These are phyloP conservation scores for Caenorhabditis sp. DNA, from an alignment of 2,888 invertebrate species.

Conservation along the genomic window DNA sequence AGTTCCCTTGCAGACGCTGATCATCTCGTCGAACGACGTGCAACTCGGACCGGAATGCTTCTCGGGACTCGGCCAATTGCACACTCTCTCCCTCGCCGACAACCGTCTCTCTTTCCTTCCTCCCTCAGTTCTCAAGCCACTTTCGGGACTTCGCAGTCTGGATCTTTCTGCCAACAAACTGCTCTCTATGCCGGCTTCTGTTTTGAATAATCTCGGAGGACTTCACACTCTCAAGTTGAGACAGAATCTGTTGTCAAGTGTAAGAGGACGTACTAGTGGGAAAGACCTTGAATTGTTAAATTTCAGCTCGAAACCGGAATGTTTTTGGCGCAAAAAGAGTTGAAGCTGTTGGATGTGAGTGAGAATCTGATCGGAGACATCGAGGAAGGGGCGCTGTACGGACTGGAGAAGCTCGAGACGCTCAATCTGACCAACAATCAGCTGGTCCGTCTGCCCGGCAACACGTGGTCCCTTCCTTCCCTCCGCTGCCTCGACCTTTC, in stretches of 20 bases:
- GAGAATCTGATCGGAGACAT: constrained; percentile 65
- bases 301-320: constrained; percentile 68
- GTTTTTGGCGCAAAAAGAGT: constrained; percentile 58
- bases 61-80: constrained; percentile 53
- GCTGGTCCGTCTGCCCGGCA: constrained; percentile 61
- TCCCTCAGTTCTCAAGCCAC: constrained; percentile 59
- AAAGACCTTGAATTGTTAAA: background rate
- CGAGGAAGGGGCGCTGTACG: constrained; percentile 62
- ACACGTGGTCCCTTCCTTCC: constrained; percentile 63
- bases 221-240: constrained; percentile 41
- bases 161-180: constrained; percentile 62
- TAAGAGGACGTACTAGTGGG: constrained; percentile 16
- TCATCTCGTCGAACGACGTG: constrained; percentile 60
- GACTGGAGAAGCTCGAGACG: constrained; percentile 52
- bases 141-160: constrained; percentile 34
- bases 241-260: constrained; percentile 60
- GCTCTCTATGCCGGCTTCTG: constrained; percentile 58
- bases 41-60: constrained; percentile 60
- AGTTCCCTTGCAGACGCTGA: constrained; percentile 55
- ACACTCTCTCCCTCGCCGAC: constrained; percentile 50
- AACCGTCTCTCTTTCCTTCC: constrained; percentile 62
- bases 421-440: constrained; percentile 65
- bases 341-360: constrained; percentile 56
- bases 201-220: constrained; percentile 50
- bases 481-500: constrained; percentile 58